Conservation (phyloP, 2,113 vertebrate species). For the Turnix velox region DNA sequence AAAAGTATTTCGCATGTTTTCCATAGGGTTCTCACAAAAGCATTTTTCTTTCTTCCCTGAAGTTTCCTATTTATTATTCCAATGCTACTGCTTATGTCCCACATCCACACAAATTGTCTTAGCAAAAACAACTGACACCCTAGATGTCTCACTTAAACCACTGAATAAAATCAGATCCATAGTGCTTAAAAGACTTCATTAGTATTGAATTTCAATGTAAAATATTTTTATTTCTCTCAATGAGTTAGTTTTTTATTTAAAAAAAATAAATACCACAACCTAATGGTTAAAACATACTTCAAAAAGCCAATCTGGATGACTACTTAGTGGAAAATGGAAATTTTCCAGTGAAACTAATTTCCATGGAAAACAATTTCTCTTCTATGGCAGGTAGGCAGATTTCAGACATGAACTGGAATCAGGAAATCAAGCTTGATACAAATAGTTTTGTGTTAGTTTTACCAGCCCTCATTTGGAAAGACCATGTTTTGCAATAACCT, state of each 20-base stretch:
- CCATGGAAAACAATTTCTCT: neutral
- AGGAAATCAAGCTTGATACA: neutral
- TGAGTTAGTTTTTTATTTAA: neutral
- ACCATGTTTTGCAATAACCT: neutral
- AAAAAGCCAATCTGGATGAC: neutral
- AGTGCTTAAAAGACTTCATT: neutral
- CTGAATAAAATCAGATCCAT: neutral
- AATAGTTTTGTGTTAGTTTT: neutral
- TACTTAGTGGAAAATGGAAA: no score
- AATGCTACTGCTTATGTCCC: neutral
- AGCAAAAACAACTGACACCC: neutral
- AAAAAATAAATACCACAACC: neutral
- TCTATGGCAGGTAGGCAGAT: neutral
- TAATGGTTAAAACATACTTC: neutral
- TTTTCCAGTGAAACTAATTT: no score
- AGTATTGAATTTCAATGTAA: neutral
- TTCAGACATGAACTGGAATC: neutral
- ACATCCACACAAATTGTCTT: neutral
- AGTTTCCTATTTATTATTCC: neutral
- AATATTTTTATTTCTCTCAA: neutral
- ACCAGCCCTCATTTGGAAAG: neutral
- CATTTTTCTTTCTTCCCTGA: neutral
- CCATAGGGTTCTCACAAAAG: neutral
- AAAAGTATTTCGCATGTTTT: neutral
- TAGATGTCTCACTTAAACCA: neutral